phyloP scores from a whole-genome alignment of 92 coral and sea anemone species.

The Chrysogorgia sp. region DNA sequence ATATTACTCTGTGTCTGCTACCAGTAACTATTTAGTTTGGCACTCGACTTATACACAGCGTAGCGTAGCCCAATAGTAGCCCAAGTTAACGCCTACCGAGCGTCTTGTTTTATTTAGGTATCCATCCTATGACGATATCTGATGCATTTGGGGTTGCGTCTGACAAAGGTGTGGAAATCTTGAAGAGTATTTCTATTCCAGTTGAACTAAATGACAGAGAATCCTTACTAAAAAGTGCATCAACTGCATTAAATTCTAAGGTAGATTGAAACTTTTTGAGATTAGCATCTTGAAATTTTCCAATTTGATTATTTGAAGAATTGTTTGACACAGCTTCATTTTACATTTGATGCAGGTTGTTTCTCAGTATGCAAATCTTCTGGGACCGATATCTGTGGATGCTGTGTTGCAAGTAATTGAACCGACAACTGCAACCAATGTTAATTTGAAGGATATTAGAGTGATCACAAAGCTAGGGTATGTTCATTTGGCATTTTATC shows the following conservation, averaged over 20 bases:
- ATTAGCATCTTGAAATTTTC: no score
- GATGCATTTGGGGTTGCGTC: slow-evolving; percentile 92
- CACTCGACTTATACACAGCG: no score
- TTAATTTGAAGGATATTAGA: slow-evolving; percentile 86
- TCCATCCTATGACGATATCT: slow-evolving; percentile 92
- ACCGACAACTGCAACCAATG: slow-evolving; percentile 85
- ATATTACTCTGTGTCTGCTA: no score
- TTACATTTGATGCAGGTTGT: no score
- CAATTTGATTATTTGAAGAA: no score
- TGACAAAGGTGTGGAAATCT: slow-evolving; percentile 83
- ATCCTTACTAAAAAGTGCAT: slow-evolving; percentile 93
- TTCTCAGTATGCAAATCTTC: slow-evolving; percentile 87
- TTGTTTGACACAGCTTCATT: no score
- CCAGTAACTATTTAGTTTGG: no score
- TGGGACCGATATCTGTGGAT: slow-evolving; percentile 96
- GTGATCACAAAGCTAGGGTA: slow-evolving; percentile 92
- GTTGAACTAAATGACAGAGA: slow-evolving; percentile 90
- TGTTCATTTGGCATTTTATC: neutral
- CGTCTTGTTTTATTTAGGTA: slow-evolving; percentile 61
- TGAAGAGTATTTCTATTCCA: slow-evolving; percentile 84
- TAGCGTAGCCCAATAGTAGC: no score
- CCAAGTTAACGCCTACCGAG: no score
- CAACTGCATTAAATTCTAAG: slow-evolving; percentile 93
- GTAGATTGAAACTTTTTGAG: slow-evolving; percentile 30
- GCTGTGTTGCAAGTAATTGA: slow-evolving; percentile 92